phyloP scores from a whole-genome alignment of 2,113 vertebrate genomes.

The Urocynchramus pylzowi region DNA sequence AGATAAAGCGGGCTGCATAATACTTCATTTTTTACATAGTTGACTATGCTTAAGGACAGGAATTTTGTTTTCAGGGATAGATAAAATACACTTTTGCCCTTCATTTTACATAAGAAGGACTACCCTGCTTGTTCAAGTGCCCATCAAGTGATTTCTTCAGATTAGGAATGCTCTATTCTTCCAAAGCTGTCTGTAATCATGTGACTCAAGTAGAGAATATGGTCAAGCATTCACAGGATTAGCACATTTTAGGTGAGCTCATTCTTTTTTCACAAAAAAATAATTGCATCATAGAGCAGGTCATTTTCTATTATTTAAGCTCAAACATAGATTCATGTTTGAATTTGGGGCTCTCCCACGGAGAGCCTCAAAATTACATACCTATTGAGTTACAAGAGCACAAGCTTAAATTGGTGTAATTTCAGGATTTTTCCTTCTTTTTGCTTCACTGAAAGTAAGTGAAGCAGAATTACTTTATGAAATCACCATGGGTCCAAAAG shows the following conservation, averaged over 20 bases:
- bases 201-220: background rate
- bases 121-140: background rate
- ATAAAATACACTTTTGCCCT: constrained; percentile 21
- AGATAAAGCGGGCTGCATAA: background rate
- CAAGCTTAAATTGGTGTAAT: background rate
- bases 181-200: background rate
- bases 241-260: background rate
- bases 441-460: background rate
- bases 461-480: background rate
- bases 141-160: background rate
- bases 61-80: constrained; percentile 50
- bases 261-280: background rate
- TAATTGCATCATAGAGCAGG: background rate
- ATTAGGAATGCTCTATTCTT: background rate
- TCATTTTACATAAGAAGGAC: background rate
- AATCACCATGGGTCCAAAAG: background rate
- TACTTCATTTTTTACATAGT: constrained; percentile 10
- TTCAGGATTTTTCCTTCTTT: background rate
- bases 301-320: background rate
- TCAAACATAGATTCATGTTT: background rate
- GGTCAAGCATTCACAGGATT: background rate
- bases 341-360: background rate
- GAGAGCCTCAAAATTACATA: background rate
- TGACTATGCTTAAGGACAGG: constrained; percentile 32
- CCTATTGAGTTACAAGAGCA: background rate